Conservation (phyloP, 92 coral and sea anemone genomes). For the Porites cylindrica region DNA sequence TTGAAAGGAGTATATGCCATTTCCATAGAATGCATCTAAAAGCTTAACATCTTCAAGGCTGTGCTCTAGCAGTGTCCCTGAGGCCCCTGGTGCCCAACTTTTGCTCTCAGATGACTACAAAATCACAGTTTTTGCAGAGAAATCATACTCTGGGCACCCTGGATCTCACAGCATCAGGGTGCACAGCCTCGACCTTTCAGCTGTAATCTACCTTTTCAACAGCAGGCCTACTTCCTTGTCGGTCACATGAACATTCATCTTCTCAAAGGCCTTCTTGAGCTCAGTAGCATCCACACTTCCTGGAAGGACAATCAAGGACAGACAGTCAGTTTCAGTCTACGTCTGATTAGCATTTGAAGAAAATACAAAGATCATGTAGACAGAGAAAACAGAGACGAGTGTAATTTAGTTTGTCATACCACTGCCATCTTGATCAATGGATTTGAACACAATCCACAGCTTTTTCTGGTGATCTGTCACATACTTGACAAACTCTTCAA, state of each 20-base stretch:
- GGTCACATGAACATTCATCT: slow-evolving; percentile 86
- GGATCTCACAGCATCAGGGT: no score
- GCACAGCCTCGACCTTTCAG: no score
- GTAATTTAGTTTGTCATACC: slow-evolving; percentile 55
- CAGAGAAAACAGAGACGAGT: not conserved
- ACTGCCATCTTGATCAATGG: slow-evolving; percentile 87
- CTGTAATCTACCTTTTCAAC: slow-evolving; percentile 74
- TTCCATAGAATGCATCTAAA: no score
- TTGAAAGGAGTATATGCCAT: no score
- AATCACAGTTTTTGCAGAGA: no score
- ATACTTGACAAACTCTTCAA: slow-evolving; percentile 97
- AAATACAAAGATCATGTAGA: no score
- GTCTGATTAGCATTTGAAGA: not conserved
- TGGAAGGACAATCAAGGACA: slow-evolving; percentile 10
- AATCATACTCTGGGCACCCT: no score
- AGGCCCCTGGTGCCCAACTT: no score
- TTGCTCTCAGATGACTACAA: no score
- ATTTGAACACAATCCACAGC: slow-evolving; percentile 94
- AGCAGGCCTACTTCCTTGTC: slow-evolving; percentile 84
- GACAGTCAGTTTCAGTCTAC: not conserved
- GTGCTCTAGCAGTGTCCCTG: no score
- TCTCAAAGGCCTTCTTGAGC: slow-evolving; percentile 88
- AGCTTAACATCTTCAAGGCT: no score
- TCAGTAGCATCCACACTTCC: slow-evolving; percentile 82
- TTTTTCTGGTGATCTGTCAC: slow-evolving; percentile 95